phyloP scores from a whole-genome alignment of 2,888 invertebrate species.

The Leptothorax acervorum region DNA sequence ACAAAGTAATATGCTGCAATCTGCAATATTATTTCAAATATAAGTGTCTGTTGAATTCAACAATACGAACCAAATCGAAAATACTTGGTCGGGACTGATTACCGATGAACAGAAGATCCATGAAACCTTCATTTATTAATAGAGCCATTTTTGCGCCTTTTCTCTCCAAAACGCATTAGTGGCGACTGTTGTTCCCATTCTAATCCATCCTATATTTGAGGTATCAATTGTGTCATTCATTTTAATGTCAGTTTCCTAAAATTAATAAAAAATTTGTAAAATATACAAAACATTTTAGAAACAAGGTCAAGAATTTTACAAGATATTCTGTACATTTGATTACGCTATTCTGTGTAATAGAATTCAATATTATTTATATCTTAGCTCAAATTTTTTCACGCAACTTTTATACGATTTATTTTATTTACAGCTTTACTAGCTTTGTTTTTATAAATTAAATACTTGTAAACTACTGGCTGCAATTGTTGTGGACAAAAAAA shows the following conservation, averaged over 20 bases:
- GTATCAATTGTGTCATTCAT: constrained; percentile 91
- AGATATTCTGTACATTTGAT: background rate
- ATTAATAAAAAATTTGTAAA: constrained; percentile 61
- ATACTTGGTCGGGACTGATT: constrained; percentile 99
- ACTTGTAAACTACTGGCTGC: background rate
- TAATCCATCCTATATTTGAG: constrained; percentile 95
- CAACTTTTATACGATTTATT: background rate
- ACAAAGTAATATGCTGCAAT: background rate
- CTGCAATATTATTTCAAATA: constrained; percentile 13
- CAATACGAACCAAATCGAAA: constrained; percentile 93
- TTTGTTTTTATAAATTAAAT: background rate
- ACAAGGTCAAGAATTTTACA: background rate
- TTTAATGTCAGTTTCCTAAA: constrained; percentile 91
- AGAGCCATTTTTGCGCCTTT: constrained; percentile 98
- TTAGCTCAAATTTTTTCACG: background rate
- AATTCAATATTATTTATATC: background rate
- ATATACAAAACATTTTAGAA: constrained; percentile 14
- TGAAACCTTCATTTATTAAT: constrained; percentile 96
- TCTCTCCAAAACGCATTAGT: constrained; percentile 98
- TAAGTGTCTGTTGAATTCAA: constrained; percentile 5
- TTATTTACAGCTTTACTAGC: background rate
- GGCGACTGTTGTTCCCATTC: constrained; percentile 99
- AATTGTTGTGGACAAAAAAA: constrained; percentile 15
- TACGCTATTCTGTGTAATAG: background rate
- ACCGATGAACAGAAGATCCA: constrained; percentile 96